A percentile compares a stretch with the other conserved stretches of the same genome.
These are phyloP conservation scores for Aplochiton taeniatus DNA, from an alignment of 2,797 vertebrate genomes.

Conservation along the genomic window DNA sequence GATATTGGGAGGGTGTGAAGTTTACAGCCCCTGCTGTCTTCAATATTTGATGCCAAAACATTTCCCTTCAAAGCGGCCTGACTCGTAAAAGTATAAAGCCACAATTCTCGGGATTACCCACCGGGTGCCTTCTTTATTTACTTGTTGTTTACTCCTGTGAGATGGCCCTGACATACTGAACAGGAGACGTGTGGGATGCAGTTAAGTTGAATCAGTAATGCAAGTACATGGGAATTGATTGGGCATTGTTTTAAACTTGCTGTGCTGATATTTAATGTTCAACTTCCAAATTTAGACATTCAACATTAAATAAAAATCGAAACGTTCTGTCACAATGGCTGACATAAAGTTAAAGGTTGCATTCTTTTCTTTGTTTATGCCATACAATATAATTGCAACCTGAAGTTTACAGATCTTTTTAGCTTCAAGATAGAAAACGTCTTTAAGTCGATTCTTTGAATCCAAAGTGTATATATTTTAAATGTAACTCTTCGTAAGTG, in stretches of 20 bases:
- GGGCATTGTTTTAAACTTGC: constrained; percentile 22
- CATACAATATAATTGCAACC: too few species aligned
- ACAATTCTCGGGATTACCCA: constrained; percentile 60
- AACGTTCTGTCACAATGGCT: too few species aligned
- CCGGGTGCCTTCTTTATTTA: constrained; percentile 64
- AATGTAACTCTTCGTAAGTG: too few species aligned
- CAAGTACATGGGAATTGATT: constrained; percentile 35
- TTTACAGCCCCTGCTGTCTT: constrained; percentile 46
- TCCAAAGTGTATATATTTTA: too few species aligned
- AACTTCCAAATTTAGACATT: neutral
- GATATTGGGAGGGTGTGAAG: constrained; percentile 28
- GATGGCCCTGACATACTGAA: constrained; percentile 72
- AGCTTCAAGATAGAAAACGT: too few species aligned
- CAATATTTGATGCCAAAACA: constrained; percentile 71
- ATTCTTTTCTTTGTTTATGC: too few species aligned
- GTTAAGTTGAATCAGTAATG: constrained; percentile 46
- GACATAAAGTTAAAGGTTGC: too few species aligned
- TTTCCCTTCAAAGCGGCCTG: constrained; percentile 53
- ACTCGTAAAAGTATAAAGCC: constrained; percentile 61
- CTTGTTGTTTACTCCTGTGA: constrained; percentile 61
- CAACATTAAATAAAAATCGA: too few species aligned
- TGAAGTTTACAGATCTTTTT: too few species aligned
- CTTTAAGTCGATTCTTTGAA: too few species aligned
- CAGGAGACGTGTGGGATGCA: constrained; percentile 44
- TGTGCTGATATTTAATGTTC: constrained; percentile 42